Conservation (phyloP, 92 coral and sea anemone genomes). For the Isaurus tuberculatus region DNA sequence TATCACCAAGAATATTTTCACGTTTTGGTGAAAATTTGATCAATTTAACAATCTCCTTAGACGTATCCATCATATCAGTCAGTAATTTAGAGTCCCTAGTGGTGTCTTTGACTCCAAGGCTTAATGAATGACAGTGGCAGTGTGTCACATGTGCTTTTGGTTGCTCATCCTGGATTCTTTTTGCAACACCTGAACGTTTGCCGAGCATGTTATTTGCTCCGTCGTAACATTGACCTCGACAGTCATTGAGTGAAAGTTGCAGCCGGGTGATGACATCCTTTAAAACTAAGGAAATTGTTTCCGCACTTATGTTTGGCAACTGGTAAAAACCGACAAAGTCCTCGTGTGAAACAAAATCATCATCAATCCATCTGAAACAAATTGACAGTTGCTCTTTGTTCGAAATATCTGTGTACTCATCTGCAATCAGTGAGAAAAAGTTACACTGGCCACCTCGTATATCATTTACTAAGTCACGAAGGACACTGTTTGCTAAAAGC, state of each 20-base stretch:
- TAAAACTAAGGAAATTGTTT: background rate
- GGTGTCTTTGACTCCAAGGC: conserved; percentile 58
- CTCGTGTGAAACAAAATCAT: conserved; percentile 42
- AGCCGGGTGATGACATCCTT: conserved; percentile 39
- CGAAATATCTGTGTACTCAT: conserved; percentile 67
- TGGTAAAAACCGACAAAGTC: conserved; percentile 44
- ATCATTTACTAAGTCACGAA: background rate
- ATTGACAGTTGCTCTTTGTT: conserved; percentile 72
- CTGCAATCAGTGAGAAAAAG: conserved; percentile 64
- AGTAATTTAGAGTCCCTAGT: conserved; percentile 59
- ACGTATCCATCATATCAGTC: conserved; percentile 43
- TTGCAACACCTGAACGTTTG: conserved; percentile 52
- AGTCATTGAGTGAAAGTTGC: conserved; percentile 42
- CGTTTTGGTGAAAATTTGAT: conserved; percentile 1
- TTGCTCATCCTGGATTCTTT: conserved; percentile 51
- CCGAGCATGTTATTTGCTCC: conserved; percentile 1
- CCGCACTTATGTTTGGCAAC: conserved; percentile 50
- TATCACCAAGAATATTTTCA: background rate
- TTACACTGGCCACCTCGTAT: conserved; percentile 1
- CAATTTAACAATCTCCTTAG: background rate
- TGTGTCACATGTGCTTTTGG: conserved; percentile 65
- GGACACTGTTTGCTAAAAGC: conserved; percentile 11
- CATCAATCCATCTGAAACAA: conserved; percentile 69
- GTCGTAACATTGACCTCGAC: conserved; percentile 66
- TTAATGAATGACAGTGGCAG: conserved; percentile 62